Evolutionary conservation across 2,888 invertebrate species (phyloP), one percentile per base, ranked within the genome.

Genomic region (Pristionchus arcanus): DNA sequence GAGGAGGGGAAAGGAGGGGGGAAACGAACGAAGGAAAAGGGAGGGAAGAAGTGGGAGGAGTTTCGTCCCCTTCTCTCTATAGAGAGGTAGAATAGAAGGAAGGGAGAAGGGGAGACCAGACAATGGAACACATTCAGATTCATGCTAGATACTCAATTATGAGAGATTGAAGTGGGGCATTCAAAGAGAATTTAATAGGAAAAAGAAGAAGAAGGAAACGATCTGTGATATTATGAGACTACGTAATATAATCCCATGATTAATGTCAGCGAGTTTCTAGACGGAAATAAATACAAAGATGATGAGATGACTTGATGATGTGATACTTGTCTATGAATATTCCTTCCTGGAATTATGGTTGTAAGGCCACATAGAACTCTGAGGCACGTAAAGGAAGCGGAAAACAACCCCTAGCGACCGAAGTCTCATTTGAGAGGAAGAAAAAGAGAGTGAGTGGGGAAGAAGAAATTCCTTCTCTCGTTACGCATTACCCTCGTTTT

Each of bases 91-190:
- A 37, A 42, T 28, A 55, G 83, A 28, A 37, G 83, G 31, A 28
- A 49, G n/a, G 84, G 84, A 63, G 84, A 59, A 59, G 59, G 31
- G 42, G 28, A 68, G 68, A 42, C 42, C 66, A 71, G 68, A 68
- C 42, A 87, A 71, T 49, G 87, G 53, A 68, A 87, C 42, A 66
- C 15, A 66, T 68, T 71, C 49, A 87, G 66, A 86, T n/a, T 28
- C n/a, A 53, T 28, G 2, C 21, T 19, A 37, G 49, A 7, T 19
- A 31, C 42, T 49, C 53, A 42, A 85, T 31, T 53, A 53, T n/a
- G 21, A 28, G 85, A 28, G 55, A 85, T 21, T n/a, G 21, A 85
- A 63, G 28, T 16, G 63, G 25, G 63, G 63, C 25, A 87, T 55
- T 49, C 16, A 68, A 25, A 66, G 85, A 55, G 53, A 37, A 68